A percentile compares a stretch with the other conserved stretches of the same genome.
These are phyloP conservation scores for Porites lutea DNA, from an alignment of 64 coral and sea anemone species.

Conservation along the genomic window DNA sequence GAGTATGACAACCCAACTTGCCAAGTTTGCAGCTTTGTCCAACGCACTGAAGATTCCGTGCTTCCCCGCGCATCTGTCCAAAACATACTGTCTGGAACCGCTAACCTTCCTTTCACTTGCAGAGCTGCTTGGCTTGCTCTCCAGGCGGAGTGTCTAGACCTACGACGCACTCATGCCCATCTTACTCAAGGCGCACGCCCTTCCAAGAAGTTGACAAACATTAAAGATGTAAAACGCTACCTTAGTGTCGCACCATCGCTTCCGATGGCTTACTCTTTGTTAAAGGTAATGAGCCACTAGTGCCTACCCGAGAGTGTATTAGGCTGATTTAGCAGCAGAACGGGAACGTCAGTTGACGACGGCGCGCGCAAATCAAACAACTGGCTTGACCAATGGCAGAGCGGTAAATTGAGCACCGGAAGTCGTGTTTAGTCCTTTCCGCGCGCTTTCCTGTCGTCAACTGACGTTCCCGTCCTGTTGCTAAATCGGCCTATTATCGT, in stretches of 20 bases:
- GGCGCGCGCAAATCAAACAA: no score
- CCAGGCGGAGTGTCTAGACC: constrained; percentile 12
- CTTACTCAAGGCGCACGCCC: neutral
- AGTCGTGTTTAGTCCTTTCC: no score
- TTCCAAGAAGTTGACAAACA: neutral
- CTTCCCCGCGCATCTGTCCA: neutral
- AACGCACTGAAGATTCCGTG: constrained; percentile 1
- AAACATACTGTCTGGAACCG: neutral
- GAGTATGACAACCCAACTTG: neutral
- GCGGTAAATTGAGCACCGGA: no score
- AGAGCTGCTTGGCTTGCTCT: constrained; percentile 14
- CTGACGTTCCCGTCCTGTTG: no score
- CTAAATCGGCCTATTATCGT: neutral
- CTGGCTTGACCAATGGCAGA: no score
- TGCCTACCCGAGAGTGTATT: neutral
- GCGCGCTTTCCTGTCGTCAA: no score
- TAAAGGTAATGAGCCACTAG: neutral
- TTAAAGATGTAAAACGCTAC: neutral
- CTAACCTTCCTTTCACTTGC: constrained; percentile 13
- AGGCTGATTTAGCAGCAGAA: no score
- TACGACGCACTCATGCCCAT: neutral
- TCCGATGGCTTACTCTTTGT: neutral
- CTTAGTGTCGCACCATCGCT: constrained; percentile 5
- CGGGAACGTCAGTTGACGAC: no score
- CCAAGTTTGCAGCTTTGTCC: neutral